These are phyloP conservation scores for Cryptotis parvus DNA, from an alignment of 2,113 vertebrate species.

Conservation along the genomic window DNA sequence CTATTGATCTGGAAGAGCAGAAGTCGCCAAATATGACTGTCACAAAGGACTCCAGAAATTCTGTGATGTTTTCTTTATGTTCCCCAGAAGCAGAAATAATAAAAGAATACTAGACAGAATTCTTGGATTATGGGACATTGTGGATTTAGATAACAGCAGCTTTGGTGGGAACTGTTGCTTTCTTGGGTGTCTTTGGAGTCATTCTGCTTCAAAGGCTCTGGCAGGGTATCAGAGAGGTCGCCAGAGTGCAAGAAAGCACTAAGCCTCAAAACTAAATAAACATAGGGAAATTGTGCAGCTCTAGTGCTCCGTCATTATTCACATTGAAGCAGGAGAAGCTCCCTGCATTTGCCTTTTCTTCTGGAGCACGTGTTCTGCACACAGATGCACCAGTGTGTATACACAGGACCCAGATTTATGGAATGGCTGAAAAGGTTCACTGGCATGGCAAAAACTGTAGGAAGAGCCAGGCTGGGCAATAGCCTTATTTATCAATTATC, in stretches of 20 bases:
- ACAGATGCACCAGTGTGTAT: not conserved
- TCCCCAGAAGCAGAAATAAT: not conserved
- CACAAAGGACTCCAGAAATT: not conserved
- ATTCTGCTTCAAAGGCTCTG: constrained; percentile 5
- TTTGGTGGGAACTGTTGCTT: constrained; percentile 14
- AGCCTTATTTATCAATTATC: not conserved
- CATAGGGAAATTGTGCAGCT: not conserved
- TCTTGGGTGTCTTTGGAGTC: not conserved
- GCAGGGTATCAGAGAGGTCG: not conserved
- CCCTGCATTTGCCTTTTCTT: not conserved
- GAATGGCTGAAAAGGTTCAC: not conserved
- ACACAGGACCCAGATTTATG: not conserved
- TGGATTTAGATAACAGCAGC: not conserved
- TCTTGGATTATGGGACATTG: not conserved
- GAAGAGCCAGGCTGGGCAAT: not conserved
- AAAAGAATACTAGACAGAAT: not conserved
- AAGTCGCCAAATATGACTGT: not conserved
- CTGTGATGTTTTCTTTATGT: not conserved
- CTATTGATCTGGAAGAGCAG: too few relatives aligned
- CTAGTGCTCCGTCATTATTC: not conserved
- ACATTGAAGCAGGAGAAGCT: not conserved
- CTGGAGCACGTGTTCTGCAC: not conserved
- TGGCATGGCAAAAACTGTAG: not conserved
- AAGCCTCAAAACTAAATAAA: not conserved
- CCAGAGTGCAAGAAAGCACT: not conserved